Evolutionary conservation across 2,888 invertebrate genomes (phyloP), one percentile per base, ranked within the genome.

Genomic region (Ectobius pallidus): DNA sequence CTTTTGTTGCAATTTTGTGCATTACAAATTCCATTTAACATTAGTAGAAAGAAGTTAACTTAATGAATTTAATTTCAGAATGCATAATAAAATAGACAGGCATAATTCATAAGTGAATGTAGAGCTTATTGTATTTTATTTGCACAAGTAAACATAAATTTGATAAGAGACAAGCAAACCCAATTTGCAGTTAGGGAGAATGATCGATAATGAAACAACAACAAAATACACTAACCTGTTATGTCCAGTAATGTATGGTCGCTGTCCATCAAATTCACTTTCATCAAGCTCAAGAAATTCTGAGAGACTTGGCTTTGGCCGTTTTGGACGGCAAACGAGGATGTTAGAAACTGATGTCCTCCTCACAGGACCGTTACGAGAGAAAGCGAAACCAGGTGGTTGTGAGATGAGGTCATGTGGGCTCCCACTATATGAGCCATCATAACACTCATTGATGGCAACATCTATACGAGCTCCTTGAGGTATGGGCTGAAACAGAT

Each of bases 381-480:
- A 90, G 81, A 92, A 92, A 3, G 90, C 88, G 76, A 88, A 86
- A 27, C 92, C 92, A 2, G 90, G 88, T 1, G 91, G 91, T 77
- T 89, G 88, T 0, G 92, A 90, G 69, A 93, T 92, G 76, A 95
- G 86, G 83, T 95, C 95, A 81, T 94, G 94, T 0, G 97, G 96
- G 52, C 95, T 95, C 3, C 97, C 97, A 14, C 94, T 92, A 83
- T 97, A 97, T 0, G 96, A 96, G 0, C 97, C 97, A 84, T 98
- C 97, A 84, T 96, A 97, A 74, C 92, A 85, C 82, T 97, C 96
- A 84, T 97, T 97, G 78, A 98, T 94, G 0, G 96, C 93, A 1
- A 98, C 97, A 84, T 98, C 97, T 77, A 98, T 94, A 73, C 95
- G 89, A 49, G 96, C 95, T 74, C 95, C 94, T 79, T 88, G 88